Evolutionary conservation across 2,113 vertebrate species (phyloP).

Genomic region (Erythrocercus mccallii): DNA sequence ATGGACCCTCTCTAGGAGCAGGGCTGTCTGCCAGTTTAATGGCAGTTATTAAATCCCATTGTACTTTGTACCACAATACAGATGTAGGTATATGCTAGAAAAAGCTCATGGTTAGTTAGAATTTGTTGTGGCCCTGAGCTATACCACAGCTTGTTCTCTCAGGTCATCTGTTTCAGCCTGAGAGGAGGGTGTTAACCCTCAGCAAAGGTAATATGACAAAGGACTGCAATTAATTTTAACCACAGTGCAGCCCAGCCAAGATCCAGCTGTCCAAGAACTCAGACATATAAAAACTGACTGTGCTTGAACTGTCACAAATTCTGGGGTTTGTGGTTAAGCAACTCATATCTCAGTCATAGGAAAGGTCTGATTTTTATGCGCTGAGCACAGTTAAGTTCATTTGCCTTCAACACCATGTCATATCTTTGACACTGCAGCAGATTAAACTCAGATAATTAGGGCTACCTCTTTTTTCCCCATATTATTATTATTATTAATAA

Average conservation of each 20-base stretch:
- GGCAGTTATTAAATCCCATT: slow-evolving; percentile 28
- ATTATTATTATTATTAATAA: too few relatives aligned
- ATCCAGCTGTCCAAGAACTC: not conserved
- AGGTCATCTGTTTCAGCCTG: not conserved
- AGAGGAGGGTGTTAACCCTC: not conserved
- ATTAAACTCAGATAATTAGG: not conserved
- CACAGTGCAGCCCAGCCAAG: not conserved
- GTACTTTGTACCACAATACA: not conserved
- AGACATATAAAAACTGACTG: not conserved
- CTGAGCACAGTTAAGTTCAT: not conserved
- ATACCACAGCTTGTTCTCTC: not conserved
- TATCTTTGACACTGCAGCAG: not conserved
- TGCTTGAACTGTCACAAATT: not conserved
- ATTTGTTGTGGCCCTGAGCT: not conserved
- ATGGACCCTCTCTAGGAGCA: not conserved
- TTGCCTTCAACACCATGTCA: not conserved
- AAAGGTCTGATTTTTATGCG: not conserved
- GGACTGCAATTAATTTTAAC: not conserved
- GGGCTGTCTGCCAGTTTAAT: slow-evolving; percentile 6
- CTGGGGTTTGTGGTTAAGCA: not conserved
- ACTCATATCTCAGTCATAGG: not conserved
- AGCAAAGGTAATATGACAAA: not conserved
- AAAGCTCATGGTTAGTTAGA: not conserved
- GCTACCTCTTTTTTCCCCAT: fast-evolving
- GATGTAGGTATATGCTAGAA: slow-evolving; percentile 16